A percentile compares a stretch with the other conserved stretches of the same genome.
Conservation (phyloP, 2,888 invertebrate genomes). For the Tachina lurida region DNA sequence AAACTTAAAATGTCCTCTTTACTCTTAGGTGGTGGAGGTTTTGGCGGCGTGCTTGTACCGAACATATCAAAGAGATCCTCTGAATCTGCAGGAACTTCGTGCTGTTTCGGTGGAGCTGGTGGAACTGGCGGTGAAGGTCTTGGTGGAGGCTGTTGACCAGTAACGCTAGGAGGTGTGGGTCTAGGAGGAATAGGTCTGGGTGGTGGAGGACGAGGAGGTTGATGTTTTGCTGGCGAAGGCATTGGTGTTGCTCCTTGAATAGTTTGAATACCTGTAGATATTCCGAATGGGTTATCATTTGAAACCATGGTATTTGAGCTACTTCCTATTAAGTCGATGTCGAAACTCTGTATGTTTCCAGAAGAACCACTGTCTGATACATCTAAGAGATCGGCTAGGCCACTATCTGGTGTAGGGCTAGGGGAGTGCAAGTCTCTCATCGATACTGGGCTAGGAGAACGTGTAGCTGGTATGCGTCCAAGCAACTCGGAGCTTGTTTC, state of each 20-base stretch:
- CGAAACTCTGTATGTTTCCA: constrained; percentile 78
- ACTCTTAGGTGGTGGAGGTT: constrained; percentile 84
- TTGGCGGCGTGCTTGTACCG: constrained; percentile 83
- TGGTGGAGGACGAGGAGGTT: constrained; percentile 83
- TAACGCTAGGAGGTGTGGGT: constrained; percentile 79
- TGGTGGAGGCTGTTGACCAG: constrained; percentile 80
- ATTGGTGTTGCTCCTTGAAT: constrained; percentile 83
- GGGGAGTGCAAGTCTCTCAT: constrained; percentile 92
- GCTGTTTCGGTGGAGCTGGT: constrained; percentile 76
- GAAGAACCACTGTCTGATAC: constrained; percentile 84
- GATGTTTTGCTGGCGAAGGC: constrained; percentile 84
- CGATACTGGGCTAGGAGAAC: constrained; percentile 94
- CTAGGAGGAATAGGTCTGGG: constrained; percentile 81
- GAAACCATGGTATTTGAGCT: constrained; percentile 47
- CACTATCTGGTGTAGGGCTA: constrained; percentile 90
- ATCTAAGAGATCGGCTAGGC: constrained; percentile 86
- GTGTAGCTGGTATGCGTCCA: constrained; percentile 91
- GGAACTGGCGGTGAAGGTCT: constrained; percentile 83
- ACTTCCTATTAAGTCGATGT: constrained; percentile 77
- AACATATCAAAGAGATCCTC: constrained; percentile 85
- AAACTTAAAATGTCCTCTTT: constrained; percentile 86
- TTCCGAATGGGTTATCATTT: constrained; percentile 82
- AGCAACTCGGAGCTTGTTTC: constrained; percentile 92
- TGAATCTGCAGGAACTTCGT: constrained; percentile 73
- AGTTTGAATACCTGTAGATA: constrained; percentile 82